Evolutionary conservation across 2,797 vertebrate species (phyloP), one percentile per base, ranked within the genome.

Genomic region (Enteromius argenteus): DNA sequence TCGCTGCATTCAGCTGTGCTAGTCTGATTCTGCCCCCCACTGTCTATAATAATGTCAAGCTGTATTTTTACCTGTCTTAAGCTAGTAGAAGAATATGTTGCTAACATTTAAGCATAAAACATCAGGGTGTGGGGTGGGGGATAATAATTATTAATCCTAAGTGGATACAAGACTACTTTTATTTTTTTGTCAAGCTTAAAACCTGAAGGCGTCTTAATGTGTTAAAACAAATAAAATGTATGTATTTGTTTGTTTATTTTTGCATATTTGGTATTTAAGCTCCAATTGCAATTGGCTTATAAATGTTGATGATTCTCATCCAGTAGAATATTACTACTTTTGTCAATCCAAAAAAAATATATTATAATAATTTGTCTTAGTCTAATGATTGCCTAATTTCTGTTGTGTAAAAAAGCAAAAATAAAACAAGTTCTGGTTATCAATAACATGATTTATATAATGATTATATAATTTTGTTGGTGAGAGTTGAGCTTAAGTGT

Each of bases 41-140:
- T 7, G 19, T 79, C n/a, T 53, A 27, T 15, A 39, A 21, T 30
- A 80, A 71, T 30, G 49, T 71, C 66, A 39, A 58, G n/a, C 66
- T 35, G 39, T 79, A n/a, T 53, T 35, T 27, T 68, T 3, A 37
- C 27, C 17, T 13, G 39, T 30, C 39, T 51, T 32, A 21, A 27
- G 5, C 23, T 78, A 21, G 37, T 21, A 27, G 37, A 27, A 60
- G 13, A 32, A 77, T 58, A 17, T 6, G 37, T 62, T 39, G 44
- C 13, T 5, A 46, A 66, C 77, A 49, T 79, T 66, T 76, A 23
- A 60, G 21, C 8, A 27, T 27, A 4, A 77, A 60, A 77, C n/a
- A 27, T 42, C 14, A 37, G 42, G 13, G 30, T 51, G 71, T 14
- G 17, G 2, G 15, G 9, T 0, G 39, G 6, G 6, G 13, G n/a